Evolutionary conservation across 2,888 invertebrate genomes (phyloP), one percentile per base, ranked within the genome.

Genomic region (Ochropacha duplaris): DNA sequence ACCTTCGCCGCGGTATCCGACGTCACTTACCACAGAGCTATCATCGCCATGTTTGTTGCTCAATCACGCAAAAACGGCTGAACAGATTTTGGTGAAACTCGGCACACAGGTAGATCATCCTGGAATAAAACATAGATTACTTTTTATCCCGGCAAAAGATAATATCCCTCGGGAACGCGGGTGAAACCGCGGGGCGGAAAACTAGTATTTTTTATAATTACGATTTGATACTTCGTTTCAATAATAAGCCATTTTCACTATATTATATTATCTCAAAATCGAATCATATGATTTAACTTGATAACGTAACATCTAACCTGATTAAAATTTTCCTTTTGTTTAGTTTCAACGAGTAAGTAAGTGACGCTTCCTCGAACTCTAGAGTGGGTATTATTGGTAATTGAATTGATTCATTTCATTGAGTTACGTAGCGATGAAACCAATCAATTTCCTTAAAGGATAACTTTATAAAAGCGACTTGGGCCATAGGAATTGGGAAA

Each of bases 391-490:
- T 76, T 70, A 76, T 76, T 70, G 65, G 65, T 83, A 87, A 86
- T 87, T 82, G 74, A 85, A 86, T 89, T 77, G 77, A 79, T 76
- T 80, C 73, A 83, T 87, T 82, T 86, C 75, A 88, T 89, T 89
- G 84, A 81, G 81, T 86, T 86, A 79, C 68, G 75, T 79, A 70
- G 81, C 78, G 74, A 85, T 86, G 85, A 79, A 83, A 69, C 84
- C 88, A 87, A 92, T 92, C 85, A 90, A 89, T 90, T 90, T 85
- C 82, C 84, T 81, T 83, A 83, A 86, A 88, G 89, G 88, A 88
- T 88, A 88, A 90, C 87, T 90, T 88, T 87, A 87, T 90, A 91
- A 91, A 88, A 86, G 88, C 86, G 81, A 76, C 69, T 62, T 68
- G 78, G 78, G 72, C 74, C 76, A 81, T 78, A 82, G 84, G 79